Evolutionary conservation across 2,888 invertebrate genomes (phyloP).

Genomic region (Heliconius cydno): DNA sequence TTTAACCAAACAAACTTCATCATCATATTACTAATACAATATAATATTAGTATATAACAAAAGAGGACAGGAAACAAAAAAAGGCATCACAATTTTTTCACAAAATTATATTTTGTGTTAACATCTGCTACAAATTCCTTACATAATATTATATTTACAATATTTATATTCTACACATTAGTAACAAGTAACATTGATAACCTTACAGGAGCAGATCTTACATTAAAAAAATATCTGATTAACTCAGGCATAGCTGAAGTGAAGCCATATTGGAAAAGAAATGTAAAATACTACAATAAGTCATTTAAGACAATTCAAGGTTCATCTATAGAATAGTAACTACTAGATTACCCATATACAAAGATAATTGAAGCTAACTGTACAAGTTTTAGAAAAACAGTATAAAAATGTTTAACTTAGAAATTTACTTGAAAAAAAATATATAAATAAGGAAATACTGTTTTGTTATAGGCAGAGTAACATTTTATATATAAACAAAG

Average conservation of each 20-base stretch:
- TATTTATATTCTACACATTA: constrained; percentile 83
- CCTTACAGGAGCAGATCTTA: constrained; percentile 82
- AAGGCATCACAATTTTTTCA: constrained; percentile 72
- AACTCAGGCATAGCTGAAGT: neutral
- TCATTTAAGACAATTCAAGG: neutral
- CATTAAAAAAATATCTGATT: constrained; percentile 61
- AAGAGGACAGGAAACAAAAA: constrained; percentile 39
- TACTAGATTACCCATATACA: neutral
- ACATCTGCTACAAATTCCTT: constrained; percentile 83
- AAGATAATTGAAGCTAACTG: neutral
- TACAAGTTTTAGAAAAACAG: neutral
- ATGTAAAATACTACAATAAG: neutral
- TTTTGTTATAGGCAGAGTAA: too few relatives aligned
- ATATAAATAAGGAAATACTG: too few relatives aligned
- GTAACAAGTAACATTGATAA: constrained; percentile 84
- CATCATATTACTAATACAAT: too few relatives aligned
- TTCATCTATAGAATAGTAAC: neutral
- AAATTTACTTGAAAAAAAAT: too few relatives aligned
- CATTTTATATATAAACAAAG: too few relatives aligned
- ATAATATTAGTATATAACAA: neutral
- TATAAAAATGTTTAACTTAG: too few relatives aligned
- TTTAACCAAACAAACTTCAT: neutral
- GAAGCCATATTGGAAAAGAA: neutral
- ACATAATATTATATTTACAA: constrained; percentile 77
- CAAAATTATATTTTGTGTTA: constrained; percentile 85